Evolutionary conservation across 2,888 invertebrate genomes (phyloP).

Genomic region (Blastobasis lacticolella): DNA sequence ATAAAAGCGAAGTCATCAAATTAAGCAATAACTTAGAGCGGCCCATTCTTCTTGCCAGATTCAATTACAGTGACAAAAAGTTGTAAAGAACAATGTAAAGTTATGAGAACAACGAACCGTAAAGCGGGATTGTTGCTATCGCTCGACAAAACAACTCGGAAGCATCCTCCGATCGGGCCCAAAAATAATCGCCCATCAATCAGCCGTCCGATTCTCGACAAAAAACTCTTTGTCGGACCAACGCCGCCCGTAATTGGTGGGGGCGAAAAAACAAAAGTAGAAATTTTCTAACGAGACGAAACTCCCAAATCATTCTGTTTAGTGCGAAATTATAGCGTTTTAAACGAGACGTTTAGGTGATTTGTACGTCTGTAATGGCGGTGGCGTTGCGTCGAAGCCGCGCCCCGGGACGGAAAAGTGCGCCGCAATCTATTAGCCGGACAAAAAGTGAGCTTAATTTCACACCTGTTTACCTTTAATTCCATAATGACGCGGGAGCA

Average conservation of each 20-base stretch:
- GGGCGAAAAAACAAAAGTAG: slow-evolving; percentile 65
- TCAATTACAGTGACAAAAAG: slow-evolving; percentile 31
- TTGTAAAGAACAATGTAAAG: slow-evolving; percentile 29
- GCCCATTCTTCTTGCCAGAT: slow-evolving; percentile 17
- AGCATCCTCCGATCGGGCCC: slow-evolving; percentile 56
- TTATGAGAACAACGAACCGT: slow-evolving; percentile 33
- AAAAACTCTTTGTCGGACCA: slow-evolving; percentile 56
- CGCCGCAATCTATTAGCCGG: slow-evolving; percentile 60
- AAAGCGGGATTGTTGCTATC: slow-evolving; percentile 34
- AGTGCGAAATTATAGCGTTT: slow-evolving; percentile 71
- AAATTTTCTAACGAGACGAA: slow-evolving; percentile 67
- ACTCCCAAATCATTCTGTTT: slow-evolving; percentile 66
- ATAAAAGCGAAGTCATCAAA: slow-evolving; percentile 12
- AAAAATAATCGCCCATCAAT: slow-evolving; percentile 70
- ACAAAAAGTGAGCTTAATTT: slow-evolving; percentile 69
- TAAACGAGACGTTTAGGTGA: slow-evolving; percentile 63
- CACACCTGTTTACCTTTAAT: slow-evolving; percentile 71
- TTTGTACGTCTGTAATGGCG: slow-evolving; percentile 56
- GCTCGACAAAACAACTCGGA: slow-evolving; percentile 52
- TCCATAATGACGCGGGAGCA: slow-evolving; percentile 56
- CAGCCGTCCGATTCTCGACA: slow-evolving; percentile 42
- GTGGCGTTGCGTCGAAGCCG: slow-evolving; percentile 58
- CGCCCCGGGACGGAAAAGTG: slow-evolving; percentile 49
- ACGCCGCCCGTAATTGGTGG: slow-evolving; percentile 54
- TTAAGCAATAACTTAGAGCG: slow-evolving; percentile 15